Percentiles rank a stretch among this genome's conserved stretches.
Conservation (phyloP, 2,113 vertebrate genomes). For the Oenanthe oenanthe region DNA sequence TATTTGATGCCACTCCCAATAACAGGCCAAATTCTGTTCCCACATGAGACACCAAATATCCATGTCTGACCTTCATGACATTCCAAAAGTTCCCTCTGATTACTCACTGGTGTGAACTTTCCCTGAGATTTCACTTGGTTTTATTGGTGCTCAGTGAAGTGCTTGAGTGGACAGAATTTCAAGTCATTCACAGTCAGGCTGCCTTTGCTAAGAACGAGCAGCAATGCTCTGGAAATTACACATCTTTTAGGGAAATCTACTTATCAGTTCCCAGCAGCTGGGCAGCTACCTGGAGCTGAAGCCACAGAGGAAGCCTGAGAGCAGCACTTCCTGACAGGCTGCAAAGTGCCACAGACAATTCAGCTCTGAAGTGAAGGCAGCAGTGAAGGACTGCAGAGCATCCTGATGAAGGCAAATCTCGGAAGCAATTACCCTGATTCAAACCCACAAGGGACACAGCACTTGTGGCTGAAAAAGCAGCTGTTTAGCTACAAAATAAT, state of each 20-base stretch:
- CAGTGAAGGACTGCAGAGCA: not conserved
- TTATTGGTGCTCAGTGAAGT: not conserved
- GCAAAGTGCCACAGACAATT: not conserved
- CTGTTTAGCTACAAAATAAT: not conserved
- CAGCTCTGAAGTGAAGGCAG: not conserved
- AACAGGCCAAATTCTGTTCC: not conserved
- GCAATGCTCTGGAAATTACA: not conserved
- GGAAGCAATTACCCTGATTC: not conserved
- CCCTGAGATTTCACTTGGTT: not conserved
- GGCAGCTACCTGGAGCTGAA: not conserved
- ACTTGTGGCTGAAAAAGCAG: not conserved
- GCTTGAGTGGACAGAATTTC: not conserved
- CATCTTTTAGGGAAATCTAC: not conserved
- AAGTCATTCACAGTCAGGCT: not conserved
- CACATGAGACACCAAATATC: not conserved
- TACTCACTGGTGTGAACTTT: not conserved
- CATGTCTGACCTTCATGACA: not conserved
- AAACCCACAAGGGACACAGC: not conserved
- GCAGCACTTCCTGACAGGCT: not conserved
- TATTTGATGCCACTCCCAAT: not conserved
- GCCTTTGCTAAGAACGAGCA: not conserved
- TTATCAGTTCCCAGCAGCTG: not conserved
- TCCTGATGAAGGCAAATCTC: not conserved
- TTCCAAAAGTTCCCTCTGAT: not conserved
- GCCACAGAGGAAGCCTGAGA: not conserved